Evolutionary conservation across 2,888 invertebrate genomes (phyloP), one percentile per base, ranked within the genome.

Genomic region (Phlogophora meticulosa): DNA sequence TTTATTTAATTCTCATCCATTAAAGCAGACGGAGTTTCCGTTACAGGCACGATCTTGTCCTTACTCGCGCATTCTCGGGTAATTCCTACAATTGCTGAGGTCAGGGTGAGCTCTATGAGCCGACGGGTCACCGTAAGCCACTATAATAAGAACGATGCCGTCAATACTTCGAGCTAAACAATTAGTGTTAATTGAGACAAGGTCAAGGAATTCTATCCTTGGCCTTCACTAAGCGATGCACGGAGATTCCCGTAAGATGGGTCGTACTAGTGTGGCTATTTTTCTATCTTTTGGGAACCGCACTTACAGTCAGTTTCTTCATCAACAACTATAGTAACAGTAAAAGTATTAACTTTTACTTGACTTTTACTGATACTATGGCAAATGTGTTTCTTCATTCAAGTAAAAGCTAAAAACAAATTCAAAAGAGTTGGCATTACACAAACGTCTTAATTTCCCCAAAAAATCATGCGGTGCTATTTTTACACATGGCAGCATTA

Each of bases 21-120:
- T 42, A 49, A 13, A 45, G 32, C n/a, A 76, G 46, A 59, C 51
- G 58, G 43, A 51, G 36, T 57, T 45, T 72, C 62, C 67, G 43
- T 72, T 59, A 36, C 34, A 62, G 48, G 34, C 45, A 36, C 17
- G 51, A 42, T 59, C 43, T n/a, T 15, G 65, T 42, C 58, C 59
- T 67, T 48, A 70, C 48, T 45, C 22, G 52, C 38, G 38, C 71
- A 66, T 77, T 67, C 77, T 72, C 48, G 55, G 61, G 60, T 59
- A 82, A 81, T 81, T 76, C 67, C 69, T 70, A 65, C 77, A 81
- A 81, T 81, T 81, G 77, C 42, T 56, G 69, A 81, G 83, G 81
- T 81, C 80, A 81, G 66, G 66, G 64, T 59, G 71, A 67, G 20
- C 28, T 13, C 17, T 45, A 3, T 2, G 10, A 4, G 32, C n/a